A percentile compares a stretch with the other conserved stretches of the same genome.
phyloP scores from a whole-genome alignment of 2,888 invertebrate genomes.

The Apamea monoglypha region DNA sequence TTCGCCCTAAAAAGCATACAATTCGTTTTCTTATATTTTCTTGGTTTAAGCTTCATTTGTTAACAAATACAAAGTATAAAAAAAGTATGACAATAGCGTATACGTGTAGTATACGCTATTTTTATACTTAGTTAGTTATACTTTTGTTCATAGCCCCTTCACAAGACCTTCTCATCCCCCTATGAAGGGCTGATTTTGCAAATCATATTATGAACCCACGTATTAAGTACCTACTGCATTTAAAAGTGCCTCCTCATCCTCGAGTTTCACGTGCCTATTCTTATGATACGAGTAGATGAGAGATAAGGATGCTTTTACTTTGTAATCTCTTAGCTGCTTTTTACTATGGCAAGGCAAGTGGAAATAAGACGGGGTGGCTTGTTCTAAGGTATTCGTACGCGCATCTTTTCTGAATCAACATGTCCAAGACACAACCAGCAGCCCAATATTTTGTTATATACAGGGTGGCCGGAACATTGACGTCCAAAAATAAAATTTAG shows the following conservation, averaged over 20 bases:
- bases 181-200: conserved; percentile 36
- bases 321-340: conserved; percentile 44
- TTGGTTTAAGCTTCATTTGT: neutral
- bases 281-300: conserved; percentile 27
- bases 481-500: too few relatives aligned
- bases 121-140: neutral
- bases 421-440: neutral
- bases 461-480: too few relatives aligned
- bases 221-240: conserved; percentile 44
- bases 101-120: too few relatives aligned
- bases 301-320: conserved; percentile 40
- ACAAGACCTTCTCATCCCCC: conserved; percentile 2
- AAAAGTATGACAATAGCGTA: too few relatives aligned
- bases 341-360: conserved; percentile 9
- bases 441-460: too few relatives aligned
- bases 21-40: neutral
- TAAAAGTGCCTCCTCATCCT: conserved; percentile 47
- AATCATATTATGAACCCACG: conserved; percentile 41
- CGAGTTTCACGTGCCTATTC: conserved; percentile 8
- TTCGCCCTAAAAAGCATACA: neutral
- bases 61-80: too few relatives aligned
- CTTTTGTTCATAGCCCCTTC: conserved; percentile 16
- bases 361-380: neutral
- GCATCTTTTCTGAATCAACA: conserved; percentile 8
- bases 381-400: neutral